Evolutionary conservation across 1,140 invertebrate species (phyloP).

Genomic region (Acyrthosiphon pisum): DNA sequence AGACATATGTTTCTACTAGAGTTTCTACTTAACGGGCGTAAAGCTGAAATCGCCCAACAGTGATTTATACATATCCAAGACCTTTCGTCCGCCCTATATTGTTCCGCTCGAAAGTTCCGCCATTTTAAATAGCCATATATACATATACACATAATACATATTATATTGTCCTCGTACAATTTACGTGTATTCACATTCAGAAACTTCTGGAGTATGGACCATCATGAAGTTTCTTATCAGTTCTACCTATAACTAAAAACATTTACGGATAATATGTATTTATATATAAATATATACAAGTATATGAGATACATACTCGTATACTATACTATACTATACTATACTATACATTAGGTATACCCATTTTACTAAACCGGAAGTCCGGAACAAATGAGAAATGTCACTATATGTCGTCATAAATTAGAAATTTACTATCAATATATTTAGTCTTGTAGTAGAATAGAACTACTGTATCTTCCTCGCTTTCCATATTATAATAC

Average conservation of each 20-base stretch:
- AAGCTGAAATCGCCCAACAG: neutral
- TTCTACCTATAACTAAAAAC: slow-evolving; percentile 19
- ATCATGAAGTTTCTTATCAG: slow-evolving; percentile 35
- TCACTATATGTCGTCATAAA: neutral
- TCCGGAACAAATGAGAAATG: neutral
- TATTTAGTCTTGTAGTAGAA: neutral
- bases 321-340: neutral
- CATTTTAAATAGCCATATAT: slow-evolving; percentile 19
- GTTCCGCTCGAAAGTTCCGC: slow-evolving; percentile 8
- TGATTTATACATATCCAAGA: slow-evolving; percentile 33
- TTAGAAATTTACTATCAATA: neutral
- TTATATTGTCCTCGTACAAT: neutral
- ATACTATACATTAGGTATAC: neutral
- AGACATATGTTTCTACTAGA: neutral
- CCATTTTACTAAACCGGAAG: neutral
- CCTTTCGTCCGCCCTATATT: neutral
- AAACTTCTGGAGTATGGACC: neutral
- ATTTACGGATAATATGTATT: neutral
- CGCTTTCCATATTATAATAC: neutral
- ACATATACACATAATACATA: neutral
- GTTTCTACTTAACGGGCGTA: slow-evolving; percentile 30
- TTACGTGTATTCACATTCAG: slow-evolving; percentile 10
- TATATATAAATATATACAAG: neutral
- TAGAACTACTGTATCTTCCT: neutral
- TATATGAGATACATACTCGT: neutral